Evolutionary conservation across 2,888 invertebrate genomes (phyloP).

Genomic region (Thymelicus acteon): DNA sequence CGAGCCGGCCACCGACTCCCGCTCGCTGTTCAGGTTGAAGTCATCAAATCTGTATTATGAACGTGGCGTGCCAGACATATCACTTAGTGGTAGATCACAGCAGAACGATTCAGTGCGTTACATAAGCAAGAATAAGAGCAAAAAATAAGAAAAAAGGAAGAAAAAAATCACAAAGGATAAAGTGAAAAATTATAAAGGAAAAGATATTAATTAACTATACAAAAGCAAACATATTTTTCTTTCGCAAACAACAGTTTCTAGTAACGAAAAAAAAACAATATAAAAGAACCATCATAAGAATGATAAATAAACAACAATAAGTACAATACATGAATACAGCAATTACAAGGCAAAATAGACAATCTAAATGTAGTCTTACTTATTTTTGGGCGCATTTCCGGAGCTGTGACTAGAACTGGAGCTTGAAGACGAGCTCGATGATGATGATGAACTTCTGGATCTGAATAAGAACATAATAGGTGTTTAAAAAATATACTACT

Average conservation of each 20-base stretch:
- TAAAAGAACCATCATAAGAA: too few species aligned
- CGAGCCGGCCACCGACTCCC: slow-evolving; percentile 60
- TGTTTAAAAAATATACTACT: too few species aligned
- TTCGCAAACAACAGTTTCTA: too few species aligned
- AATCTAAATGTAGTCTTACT: slow-evolving; percentile 54
- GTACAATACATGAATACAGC: background rate
- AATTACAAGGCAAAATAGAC: background rate
- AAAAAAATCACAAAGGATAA: too few species aligned
- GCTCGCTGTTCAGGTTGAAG: slow-evolving; percentile 82
- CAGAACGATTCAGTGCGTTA: too few species aligned
- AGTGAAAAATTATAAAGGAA: too few species aligned
- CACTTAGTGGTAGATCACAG: slow-evolving; percentile 12
- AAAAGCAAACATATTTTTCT: too few species aligned
- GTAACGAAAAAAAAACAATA: too few species aligned
- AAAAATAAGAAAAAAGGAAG: too few species aligned
- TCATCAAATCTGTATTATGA: slow-evolving; percentile 73
- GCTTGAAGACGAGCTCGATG: slow-evolving; percentile 75
- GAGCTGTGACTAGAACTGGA: slow-evolving; percentile 81
- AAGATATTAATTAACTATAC: too few species aligned
- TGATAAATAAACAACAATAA: too few species aligned
- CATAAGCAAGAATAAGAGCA: too few species aligned
- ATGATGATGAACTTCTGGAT: slow-evolving; percentile 76
- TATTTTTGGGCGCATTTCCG: slow-evolving; percentile 68
- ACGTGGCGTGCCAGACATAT: slow-evolving; percentile 11
- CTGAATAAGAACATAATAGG: slow-evolving; percentile 48